A percentile compares a stretch with the other conserved stretches of the same genome.
phyloP scores from a whole-genome alignment of 2,113 vertebrate species.

The Atrichornis clamosus region DNA sequence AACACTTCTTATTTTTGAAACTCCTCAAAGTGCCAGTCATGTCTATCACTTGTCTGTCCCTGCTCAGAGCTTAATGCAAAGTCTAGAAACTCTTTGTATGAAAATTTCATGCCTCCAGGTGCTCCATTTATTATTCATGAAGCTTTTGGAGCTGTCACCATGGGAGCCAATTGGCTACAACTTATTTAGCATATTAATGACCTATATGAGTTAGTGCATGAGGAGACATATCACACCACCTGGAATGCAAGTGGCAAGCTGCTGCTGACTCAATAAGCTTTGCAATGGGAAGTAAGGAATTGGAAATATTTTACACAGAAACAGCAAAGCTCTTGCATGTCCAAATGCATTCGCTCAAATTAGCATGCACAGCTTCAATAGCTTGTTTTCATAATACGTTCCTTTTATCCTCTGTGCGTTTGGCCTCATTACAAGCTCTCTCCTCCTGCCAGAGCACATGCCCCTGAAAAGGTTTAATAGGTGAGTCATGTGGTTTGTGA shows the following conservation, averaged over 20 bases:
- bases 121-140: constrained; percentile 79
- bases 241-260: constrained; percentile 61
- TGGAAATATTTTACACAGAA: constrained; percentile 39
- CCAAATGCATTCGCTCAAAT: constrained; percentile 13
- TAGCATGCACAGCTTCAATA: background rate
- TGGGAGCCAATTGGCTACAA: constrained; percentile 73
- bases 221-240: constrained; percentile 65
- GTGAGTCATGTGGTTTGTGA: constrained; percentile 78
- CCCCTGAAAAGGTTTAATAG: constrained; percentile 80
- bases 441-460: constrained; percentile 76
- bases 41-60: constrained; percentile 60
- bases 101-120: constrained; percentile 79
- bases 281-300: constrained; percentile 49
- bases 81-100: constrained; percentile 66
- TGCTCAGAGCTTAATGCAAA: constrained; percentile 53
- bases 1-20: constrained; percentile 39
- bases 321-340: constrained; percentile 3
- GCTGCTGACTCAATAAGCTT: constrained; percentile 45
- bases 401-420: constrained; percentile 31
- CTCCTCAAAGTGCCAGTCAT: constrained; percentile 36
- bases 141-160: constrained; percentile 69
- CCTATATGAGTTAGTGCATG: constrained; percentile 67
- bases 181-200: constrained; percentile 79
- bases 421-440: constrained; percentile 82
- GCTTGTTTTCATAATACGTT: constrained; percentile 56